Percentiles rank a stretch among this genome's conserved stretches.
Evolutionary conservation across 2,888 invertebrate species (phyloP).

Genomic region (Sceliomorpha sp.): DNA sequence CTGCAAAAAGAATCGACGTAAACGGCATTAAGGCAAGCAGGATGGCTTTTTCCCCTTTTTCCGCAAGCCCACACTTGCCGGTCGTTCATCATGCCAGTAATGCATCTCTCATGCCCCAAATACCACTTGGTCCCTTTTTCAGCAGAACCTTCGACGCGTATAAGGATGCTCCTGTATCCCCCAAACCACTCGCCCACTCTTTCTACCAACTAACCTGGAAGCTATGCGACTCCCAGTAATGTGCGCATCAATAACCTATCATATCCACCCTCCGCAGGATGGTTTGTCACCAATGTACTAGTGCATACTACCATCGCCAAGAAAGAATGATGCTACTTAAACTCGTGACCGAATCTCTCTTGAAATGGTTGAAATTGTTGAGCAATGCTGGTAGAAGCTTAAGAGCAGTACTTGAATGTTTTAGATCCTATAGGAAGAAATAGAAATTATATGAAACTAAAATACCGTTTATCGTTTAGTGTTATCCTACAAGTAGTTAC

Average conservation of each 20-base stretch:
- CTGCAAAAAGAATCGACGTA: constrained; percentile 19
- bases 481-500: no score
- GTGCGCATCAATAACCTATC: constrained; percentile 76
- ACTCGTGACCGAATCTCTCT: no score
- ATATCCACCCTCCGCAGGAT: constrained; percentile 64
- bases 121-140: constrained; percentile 53
- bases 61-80: constrained; percentile 62
- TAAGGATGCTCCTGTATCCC: constrained; percentile 14
- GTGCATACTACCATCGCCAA: no score
- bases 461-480: no score
- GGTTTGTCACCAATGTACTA: constrained; percentile 18
- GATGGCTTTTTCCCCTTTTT: constrained; percentile 47
- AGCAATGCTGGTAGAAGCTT: no score
- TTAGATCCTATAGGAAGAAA: no score
- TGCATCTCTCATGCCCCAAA: constrained; percentile 65
- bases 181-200: constrained; percentile 39
- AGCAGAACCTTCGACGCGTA: constrained; percentile 58
- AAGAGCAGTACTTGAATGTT: no score
- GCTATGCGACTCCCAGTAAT: constrained; percentile 68
- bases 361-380: no score
- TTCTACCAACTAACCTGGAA: constrained; percentile 57
- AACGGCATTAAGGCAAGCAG: constrained; percentile 13
- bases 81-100: constrained; percentile 72
- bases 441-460: no score
- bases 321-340: no score